These are phyloP conservation scores for Polypterus bichir DNA, from an alignment of 2,113 vertebrate genomes.

Conservation along the genomic window DNA sequence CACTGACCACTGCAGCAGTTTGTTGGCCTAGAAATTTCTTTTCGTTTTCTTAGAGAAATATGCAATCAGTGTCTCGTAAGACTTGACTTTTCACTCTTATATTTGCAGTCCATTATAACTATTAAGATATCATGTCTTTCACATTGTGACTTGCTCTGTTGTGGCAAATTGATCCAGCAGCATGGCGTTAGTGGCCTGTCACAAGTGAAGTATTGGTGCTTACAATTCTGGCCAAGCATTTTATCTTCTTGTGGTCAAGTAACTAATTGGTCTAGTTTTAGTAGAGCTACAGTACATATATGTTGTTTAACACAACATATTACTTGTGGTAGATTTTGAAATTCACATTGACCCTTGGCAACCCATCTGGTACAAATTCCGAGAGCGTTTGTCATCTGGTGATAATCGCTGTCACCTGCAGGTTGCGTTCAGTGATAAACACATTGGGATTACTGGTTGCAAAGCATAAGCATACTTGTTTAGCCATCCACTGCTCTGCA, in stretches of 20 bases:
- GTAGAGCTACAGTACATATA: constrained; percentile 30
- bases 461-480: constrained; percentile 32
- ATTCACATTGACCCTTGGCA: constrained; percentile 61
- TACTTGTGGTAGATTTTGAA: constrained; percentile 39
- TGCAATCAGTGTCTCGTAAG: no score
- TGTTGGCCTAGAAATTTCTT: no score
- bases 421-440: constrained; percentile 44
- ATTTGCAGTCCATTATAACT: no score
- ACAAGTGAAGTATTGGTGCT: constrained; percentile 20
- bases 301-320: constrained; percentile 26
- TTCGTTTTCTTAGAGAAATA: no score
- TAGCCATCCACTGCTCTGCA: constrained; percentile 17
- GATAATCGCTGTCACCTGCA: constrained; percentile 86
- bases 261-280: constrained; percentile 29
- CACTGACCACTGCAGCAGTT: no score
- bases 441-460: constrained; percentile 35
- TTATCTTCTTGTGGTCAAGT: constrained; percentile 32
- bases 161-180: no score
- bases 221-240: constrained; percentile 17
- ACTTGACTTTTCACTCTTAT: no score
- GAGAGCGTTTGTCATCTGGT: constrained; percentile 72
- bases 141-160: no score
- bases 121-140: no score
- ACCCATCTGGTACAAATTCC: constrained; percentile 70
- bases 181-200: constrained; percentile 19